Conservation (phyloP, 2,113 vertebrate species). For the Mesocricetus auratus region DNA sequence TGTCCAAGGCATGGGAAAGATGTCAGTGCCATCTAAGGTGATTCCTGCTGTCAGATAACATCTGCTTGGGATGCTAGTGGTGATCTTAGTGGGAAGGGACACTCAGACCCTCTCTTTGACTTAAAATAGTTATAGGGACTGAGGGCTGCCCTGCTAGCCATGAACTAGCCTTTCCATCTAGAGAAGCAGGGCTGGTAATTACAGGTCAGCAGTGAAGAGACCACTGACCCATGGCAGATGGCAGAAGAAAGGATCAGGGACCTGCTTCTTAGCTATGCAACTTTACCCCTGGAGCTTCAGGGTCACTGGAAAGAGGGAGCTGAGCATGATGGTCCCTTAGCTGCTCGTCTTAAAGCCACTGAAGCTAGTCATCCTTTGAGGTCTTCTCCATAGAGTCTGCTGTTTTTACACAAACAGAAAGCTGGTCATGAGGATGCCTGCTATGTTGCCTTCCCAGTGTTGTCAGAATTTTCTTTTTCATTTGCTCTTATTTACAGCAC, state of each 20-base stretch:
- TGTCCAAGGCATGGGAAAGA: background rate
- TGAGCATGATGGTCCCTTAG: background rate
- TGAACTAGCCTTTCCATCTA: background rate
- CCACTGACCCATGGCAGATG: background rate
- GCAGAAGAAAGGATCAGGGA: background rate
- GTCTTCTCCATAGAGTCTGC: background rate
- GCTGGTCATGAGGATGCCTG: background rate
- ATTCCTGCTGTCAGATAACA: background rate
- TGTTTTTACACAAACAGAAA: background rate
- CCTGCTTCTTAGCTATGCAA: background rate
- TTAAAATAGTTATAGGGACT: background rate
- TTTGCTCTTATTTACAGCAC: background rate
- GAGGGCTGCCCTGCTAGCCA: background rate
- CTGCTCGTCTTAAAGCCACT: background rate
- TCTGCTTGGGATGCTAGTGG: background rate
- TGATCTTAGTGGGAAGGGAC: background rate
- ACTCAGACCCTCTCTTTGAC: accelerated
- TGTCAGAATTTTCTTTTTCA: background rate
- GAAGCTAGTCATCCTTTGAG: background rate
- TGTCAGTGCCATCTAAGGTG: background rate
- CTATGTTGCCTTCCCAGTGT: background rate
- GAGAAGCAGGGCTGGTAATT: background rate
- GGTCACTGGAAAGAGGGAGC: background rate
- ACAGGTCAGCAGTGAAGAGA: background rate
- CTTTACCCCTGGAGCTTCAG: background rate